Conservation (phyloP, 2,113 vertebrate genomes). For the Octodon degus region DNA sequence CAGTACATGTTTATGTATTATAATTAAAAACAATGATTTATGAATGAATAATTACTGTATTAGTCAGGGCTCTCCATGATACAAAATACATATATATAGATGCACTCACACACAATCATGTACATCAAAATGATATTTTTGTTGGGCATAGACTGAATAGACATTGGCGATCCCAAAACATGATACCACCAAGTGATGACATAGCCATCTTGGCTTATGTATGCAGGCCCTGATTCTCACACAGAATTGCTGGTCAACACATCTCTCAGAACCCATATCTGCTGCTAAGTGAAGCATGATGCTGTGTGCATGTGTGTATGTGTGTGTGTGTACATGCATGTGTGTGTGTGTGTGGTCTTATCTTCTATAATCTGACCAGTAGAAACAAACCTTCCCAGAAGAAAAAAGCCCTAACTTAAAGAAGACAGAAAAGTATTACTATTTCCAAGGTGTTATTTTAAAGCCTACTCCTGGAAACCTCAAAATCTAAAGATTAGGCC, state of each 20-base stretch:
- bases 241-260: not conserved
- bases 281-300: not conserved
- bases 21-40: not conserved
- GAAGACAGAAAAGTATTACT: not conserved
- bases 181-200: too few relatives aligned
- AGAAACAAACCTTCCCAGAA: conserved; percentile 21
- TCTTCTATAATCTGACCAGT: not conserved
- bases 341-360: not conserved
- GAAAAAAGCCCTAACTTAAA: not conserved
- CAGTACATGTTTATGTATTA: not conserved
- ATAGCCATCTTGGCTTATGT: not conserved
- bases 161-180: not conserved
- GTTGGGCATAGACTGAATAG: not conserved
- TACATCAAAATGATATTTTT: not conserved
- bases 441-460: not conserved
- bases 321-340: not conserved
- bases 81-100: not conserved
- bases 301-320: too few relatives aligned
- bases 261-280: not conserved
- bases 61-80: not conserved
- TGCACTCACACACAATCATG: not conserved
- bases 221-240: not conserved
- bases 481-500: not conserved
- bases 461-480: not conserved
- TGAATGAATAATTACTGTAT: not conserved